A percentile compares a stretch with the other conserved stretches of the same genome.
These are phyloP conservation scores for Mermis nigrescens DNA, from an alignment of 2,888 invertebrate species.

Conservation along the genomic window DNA sequence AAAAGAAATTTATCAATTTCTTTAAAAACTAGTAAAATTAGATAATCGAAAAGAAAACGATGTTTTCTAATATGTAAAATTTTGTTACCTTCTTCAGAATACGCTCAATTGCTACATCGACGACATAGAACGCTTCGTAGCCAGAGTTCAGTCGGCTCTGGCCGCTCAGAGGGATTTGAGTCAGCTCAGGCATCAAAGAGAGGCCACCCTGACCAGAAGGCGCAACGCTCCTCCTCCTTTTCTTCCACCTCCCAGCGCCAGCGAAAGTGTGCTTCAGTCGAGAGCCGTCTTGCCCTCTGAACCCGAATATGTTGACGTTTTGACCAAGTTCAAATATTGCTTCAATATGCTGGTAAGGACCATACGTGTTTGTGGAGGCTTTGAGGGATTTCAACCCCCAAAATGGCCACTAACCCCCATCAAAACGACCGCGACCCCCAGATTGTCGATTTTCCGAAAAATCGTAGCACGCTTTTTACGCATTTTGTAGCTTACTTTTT, in stretches of 20 bases:
- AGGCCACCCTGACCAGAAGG: slow-evolving; percentile 11
- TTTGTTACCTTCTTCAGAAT: slow-evolving; percentile 35
- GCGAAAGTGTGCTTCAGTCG: slow-evolving; percentile 59
- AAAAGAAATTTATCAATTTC: no score
- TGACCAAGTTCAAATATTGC: slow-evolving; percentile 94
- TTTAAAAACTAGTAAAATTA: no score
- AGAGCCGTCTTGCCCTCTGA: slow-evolving; percentile 85
- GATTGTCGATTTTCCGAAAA: no score
- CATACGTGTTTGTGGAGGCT: no score
- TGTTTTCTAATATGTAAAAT: neutral
- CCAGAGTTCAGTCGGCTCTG: slow-evolving; percentile 82
- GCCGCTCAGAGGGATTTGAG: slow-evolving; percentile 72
- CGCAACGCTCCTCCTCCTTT: neutral
- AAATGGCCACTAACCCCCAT: no score
- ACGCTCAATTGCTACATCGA: slow-evolving; percentile 92
- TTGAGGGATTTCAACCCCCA: no score
- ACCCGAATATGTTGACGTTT: slow-evolving; percentile 85
- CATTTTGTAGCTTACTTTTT: no score
- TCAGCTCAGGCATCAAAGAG: neutral
- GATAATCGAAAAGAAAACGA: no score
- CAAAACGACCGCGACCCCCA: no score
- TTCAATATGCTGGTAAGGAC: slow-evolving; percentile 64
- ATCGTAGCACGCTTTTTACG: no score
- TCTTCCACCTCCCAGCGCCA: neutral
- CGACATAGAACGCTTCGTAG: slow-evolving; percentile 96